Base-by-base conservation (phyloP, 2,797 vertebrate species). In the Capromys pilorides region DNA sequence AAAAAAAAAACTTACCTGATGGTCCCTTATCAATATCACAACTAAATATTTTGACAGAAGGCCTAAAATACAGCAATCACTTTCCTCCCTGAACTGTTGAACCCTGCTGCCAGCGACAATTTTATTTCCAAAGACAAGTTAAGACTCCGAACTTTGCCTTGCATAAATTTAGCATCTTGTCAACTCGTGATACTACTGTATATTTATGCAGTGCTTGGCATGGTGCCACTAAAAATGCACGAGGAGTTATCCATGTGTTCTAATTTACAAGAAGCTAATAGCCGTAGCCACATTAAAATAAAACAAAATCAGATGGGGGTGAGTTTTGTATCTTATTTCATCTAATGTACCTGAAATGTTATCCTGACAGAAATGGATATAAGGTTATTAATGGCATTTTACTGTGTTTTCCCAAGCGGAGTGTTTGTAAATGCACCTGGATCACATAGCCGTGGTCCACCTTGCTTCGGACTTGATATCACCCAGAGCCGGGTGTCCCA, bases 51-150 rank as follows among this genome's bases (percentile, higher is more conserved):
- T 84, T 64, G 6, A 28, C 7, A n/a, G 33, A n/a, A 78, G 39
- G 66, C 28, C 73, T 87, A 49, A 79, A 85, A 82, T 57, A 49
- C n/a, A 88, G 24, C 9, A 18, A 5, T 77, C 57, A n/a, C 39
- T 45, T 57, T 59, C 36, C 22, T n/a, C 61, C 9, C 75, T 86
- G 4, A 7, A 39, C 71, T 36, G 19, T 33, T 89, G 92, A 81
- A 45, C 79, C 82, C 11, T 69, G 33, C 64, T 1, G 14, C 39
- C 61, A 14, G n/a, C 67, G 45, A 57, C 49, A 31, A 51, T 66
- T 71, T 91, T 79, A 75, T 90, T 96, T 95, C 41, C 3, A 66
- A 86, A 66, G 82, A 82, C 13, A 59, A 61, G n/a, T 57, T 61
- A 73, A 51, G 80, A 66, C 21, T 49, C 36, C 39, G 67, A 3